Evolutionary conservation across 2,888 invertebrate genomes (phyloP).

Genomic region (Torymus aiolomorphi): DNA sequence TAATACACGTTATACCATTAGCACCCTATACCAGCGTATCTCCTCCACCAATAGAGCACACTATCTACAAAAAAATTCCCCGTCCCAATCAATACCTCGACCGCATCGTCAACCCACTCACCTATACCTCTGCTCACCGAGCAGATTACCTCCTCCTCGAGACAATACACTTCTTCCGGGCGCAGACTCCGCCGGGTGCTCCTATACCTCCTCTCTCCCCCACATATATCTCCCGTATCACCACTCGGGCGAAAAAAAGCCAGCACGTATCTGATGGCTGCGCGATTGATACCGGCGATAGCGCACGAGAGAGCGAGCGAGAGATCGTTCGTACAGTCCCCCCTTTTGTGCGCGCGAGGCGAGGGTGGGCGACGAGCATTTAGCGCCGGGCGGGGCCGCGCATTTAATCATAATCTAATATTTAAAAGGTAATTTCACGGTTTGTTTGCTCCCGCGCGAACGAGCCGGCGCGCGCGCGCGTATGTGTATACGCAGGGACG

Average conservation of each 20-base stretch:
- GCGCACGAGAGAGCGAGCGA: slow-evolving; percentile 58
- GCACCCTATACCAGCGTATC: too few species aligned
- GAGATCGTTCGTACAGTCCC: neutral
- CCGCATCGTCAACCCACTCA: too few species aligned
- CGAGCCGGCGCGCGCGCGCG: neutral
- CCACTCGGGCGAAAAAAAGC: neutral
- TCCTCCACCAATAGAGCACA: too few species aligned
- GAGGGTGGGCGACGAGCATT: slow-evolving; percentile 68
- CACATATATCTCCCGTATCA: neutral
- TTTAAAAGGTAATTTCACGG: slow-evolving; percentile 77
- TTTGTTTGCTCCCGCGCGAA: slow-evolving; percentile 70
- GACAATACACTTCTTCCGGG: too few species aligned
- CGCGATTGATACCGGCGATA: slow-evolving; percentile 71
- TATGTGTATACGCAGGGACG: slow-evolving; percentile 3
- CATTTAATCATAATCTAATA: slow-evolving; percentile 76
- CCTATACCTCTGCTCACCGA: too few species aligned
- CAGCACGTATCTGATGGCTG: slow-evolving; percentile 72
- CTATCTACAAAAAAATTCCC: too few species aligned
- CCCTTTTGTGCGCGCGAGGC: neutral
- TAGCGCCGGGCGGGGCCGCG: slow-evolving; percentile 70
- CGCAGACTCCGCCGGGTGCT: neutral
- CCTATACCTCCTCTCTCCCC: slow-evolving; percentile 4
- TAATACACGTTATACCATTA: too few species aligned
- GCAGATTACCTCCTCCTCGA: too few species aligned
- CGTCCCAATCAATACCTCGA: too few species aligned